Percentiles rank a stretch among this genome's conserved stretches.
Conservation (phyloP, 2,113 vertebrate species). For the Amphiprion ocellaris region DNA sequence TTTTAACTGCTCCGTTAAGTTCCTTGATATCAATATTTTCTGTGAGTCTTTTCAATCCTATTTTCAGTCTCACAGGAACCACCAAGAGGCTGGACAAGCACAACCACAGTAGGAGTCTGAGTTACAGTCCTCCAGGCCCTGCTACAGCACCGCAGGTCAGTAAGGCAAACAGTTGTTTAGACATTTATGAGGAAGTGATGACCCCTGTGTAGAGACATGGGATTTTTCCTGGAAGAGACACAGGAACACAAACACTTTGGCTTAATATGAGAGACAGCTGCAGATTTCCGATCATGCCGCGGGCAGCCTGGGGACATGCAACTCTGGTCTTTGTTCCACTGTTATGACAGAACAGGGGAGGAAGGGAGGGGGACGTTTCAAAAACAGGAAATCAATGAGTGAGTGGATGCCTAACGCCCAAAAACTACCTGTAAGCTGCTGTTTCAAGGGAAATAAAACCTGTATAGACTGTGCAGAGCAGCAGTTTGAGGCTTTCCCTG, state of each 20-base stretch:
- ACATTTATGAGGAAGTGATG: constrained; percentile 58
- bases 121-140: neutral
- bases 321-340: constrained; percentile 46
- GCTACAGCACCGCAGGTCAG: constrained; percentile 11
- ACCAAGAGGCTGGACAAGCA: neutral
- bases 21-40: neutral
- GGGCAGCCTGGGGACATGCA: constrained; percentile 20
- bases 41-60: neutral
- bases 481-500: neutral
- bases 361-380: neutral
- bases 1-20: neutral
- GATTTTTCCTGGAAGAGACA: constrained; percentile 45
- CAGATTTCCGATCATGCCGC: constrained; percentile 25
- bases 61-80: constrained; percentile 5
- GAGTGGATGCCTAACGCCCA: neutral
- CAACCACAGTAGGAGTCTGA: neutral
- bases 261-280: constrained; percentile 47
- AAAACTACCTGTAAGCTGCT: constrained; percentile 18
- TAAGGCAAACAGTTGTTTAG: constrained; percentile 55
- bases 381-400: constrained; percentile 55
- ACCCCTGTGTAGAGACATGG: constrained; percentile 43
- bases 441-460: neutral
- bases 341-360: constrained; percentile 32
- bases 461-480: neutral
- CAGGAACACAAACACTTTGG: constrained; percentile 20